Evolutionary conservation across 53 echinoderm and acorn worm genomes (phyloP), one percentile per base, ranked within the genome.

Genomic region (Echinometra lucunter): DNA sequence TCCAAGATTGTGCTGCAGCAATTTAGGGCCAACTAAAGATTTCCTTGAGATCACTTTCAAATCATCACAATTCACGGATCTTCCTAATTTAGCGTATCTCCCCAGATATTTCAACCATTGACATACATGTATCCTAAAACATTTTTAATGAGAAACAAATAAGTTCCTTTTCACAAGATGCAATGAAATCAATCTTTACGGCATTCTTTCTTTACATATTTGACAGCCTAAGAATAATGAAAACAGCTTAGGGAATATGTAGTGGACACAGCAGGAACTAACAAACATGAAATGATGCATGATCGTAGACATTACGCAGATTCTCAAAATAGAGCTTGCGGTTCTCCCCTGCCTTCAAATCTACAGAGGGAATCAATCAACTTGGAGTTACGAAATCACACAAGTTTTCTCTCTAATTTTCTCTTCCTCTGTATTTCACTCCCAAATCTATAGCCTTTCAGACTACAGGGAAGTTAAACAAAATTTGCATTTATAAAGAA

Each of bases 261-360:
- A 45, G 49, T 85, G 85, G 45, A 85, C 85, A 85, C 49, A 85
- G 85, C 49, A 27, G 85, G 85, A 49, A 10, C 85, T 28, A 85
- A 49, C 85, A 85, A 85, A 85, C 85, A 85, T 85, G 85, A 45
- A 85, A 85, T 85, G 85, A 85, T 85, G 85, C 85, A 85, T 85
- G 85, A 49, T 49, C 1, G 49, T 49, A 85, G 85, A 85, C 85
- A 85, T 85, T 85, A 85, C 85, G n/a, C 11, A 85, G 12, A 30
- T 8, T 85, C 85, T 85, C 44, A 85, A 85, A 85, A 85, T 85
- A 85, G 85, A 85, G 85, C 28, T 85, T 85, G 85, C 30, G 85
- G 85, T 85, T 85, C 85, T 49, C 53, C 85, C 45, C 47, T 47
- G 85, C 85, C 85, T 85, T 85, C 85, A 30, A 85, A 85, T 85